Conservation (phyloP, 2,113 vertebrate species). For the Myotis lucifugus region DNA sequence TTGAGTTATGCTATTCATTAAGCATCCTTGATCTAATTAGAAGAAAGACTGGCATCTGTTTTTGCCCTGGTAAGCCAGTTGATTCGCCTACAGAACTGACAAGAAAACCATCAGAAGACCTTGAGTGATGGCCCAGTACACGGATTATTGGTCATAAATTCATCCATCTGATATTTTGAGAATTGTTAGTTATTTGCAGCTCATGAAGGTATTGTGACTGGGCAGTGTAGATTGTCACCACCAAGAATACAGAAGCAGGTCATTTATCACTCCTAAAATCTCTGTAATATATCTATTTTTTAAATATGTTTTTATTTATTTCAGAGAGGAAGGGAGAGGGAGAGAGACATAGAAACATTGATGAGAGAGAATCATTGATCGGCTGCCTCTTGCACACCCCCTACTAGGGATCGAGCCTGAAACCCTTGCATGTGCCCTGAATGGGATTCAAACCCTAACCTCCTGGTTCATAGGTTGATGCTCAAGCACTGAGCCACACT, state of each 20-base stretch:
- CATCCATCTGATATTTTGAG: slow-evolving; percentile 77
- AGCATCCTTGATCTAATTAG: neutral
- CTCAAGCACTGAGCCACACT: too few species aligned
- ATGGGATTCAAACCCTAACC: too few species aligned
- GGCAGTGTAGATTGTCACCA: slow-evolving; percentile 61
- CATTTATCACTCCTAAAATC: slow-evolving; percentile 57
- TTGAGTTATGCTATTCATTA: neutral
- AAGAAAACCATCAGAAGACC: slow-evolving; percentile 70
- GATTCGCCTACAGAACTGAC: slow-evolving; percentile 69
- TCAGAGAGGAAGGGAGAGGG: too few species aligned
- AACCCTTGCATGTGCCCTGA: too few species aligned
- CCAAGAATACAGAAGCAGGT: slow-evolving; percentile 69
- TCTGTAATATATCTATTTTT: neutral
- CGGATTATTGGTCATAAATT: slow-evolving; percentile 77
- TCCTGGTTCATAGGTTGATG: too few species aligned
- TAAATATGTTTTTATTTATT: too few species aligned
- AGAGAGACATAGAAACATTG: too few species aligned
- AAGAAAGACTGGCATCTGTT: slow-evolving; percentile 72
- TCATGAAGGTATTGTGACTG: slow-evolving; percentile 26
- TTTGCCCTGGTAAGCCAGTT: slow-evolving; percentile 63
- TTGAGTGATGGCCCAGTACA: slow-evolving; percentile 75
- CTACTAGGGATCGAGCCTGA: too few species aligned
- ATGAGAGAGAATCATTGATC: too few species aligned
- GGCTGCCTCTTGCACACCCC: too few species aligned
- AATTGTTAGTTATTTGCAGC: slow-evolving; percentile 68